Conservation (phyloP, 1,140 invertebrate species). For the Aculops lycopersici region DNA sequence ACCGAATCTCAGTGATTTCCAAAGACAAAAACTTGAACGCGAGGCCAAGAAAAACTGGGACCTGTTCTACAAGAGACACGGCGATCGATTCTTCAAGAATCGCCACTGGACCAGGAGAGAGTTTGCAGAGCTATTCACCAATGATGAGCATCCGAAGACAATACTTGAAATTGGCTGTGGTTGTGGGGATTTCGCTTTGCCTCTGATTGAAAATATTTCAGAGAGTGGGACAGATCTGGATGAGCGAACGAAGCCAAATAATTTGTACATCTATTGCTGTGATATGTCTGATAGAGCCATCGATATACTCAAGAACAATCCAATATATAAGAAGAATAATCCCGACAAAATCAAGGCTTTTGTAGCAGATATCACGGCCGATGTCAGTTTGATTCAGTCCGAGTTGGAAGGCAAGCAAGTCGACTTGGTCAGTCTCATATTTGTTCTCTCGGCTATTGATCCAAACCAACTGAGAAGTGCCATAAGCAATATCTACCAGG, state of each 20-base stretch:
- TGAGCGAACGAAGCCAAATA: conserved; percentile 14
- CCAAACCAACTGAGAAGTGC: conserved; percentile 38
- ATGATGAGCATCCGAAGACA: conserved; percentile 9
- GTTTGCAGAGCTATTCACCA: conserved; percentile 39
- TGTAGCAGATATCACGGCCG: conserved; percentile 21
- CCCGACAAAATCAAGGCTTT: conserved; percentile 34
- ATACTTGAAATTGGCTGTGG: conserved; percentile 78
- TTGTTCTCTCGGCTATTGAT: conserved; percentile 43
- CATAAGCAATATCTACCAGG: conserved; percentile 29
- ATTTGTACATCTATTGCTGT: conserved; percentile 50
- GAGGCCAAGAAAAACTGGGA: conserved; percentile 84
- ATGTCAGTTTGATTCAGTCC: conserved; percentile 13
- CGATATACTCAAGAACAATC: conserved; percentile 37
- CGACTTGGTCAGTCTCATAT: conserved; percentile 33
- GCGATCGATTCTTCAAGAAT: conserved; percentile 72
- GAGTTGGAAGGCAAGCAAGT: conserved; percentile 26
- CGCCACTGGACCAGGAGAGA: conserved; percentile 84
- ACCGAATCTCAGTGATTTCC: conserved; percentile 28
- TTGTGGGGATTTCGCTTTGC: conserved; percentile 83
- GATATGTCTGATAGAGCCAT: conserved; percentile 72
- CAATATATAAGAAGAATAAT: conserved; percentile 25
- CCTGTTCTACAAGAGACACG: conserved; percentile 80
- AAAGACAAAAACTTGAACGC: conserved; percentile 42
- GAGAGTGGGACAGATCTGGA: too few relatives aligned
- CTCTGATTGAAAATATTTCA: conserved; percentile 57